phyloP scores from a whole-genome alignment of 2,888 invertebrate genomes.

The Harpagoxenus sublaevis region DNA sequence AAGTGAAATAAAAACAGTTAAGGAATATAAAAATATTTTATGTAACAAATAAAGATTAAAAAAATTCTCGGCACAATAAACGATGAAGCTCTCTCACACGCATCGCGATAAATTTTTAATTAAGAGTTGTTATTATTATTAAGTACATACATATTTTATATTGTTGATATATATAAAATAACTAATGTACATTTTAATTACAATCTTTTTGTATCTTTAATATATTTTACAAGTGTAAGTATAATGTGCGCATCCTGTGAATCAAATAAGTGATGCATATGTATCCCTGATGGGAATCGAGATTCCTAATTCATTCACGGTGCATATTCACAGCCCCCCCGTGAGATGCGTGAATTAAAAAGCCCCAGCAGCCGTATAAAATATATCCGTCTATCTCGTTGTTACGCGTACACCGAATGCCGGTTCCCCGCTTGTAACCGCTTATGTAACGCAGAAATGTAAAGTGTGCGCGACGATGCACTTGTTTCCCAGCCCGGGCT shows the following conservation, averaged over 20 bases:
- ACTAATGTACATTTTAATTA: background rate
- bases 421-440: slow-evolving; percentile 34
- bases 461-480: slow-evolving; percentile 46
- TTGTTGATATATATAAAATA: background rate
- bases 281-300: background rate
- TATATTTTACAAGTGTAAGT: background rate
- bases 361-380: background rate
- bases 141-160: background rate
- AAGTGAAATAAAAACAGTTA: background rate
- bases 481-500: slow-evolving; percentile 35
- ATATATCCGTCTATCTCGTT: slow-evolving; percentile 2
- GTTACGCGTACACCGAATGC: slow-evolving; percentile 3
- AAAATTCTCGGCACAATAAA: background rate
- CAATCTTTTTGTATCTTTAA: background rate
- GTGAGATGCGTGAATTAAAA: slow-evolving; percentile 22
- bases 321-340: background rate
- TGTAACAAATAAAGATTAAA: too few relatives aligned
- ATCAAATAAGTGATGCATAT: background rate
- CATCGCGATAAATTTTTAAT: background rate
- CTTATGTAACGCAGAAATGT: slow-evolving; percentile 55
- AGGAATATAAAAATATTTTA: background rate
- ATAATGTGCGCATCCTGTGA: background rate
- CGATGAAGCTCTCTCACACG: background rate
- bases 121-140: too few relatives aligned
- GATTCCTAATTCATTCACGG: slow-evolving; percentile 4